Conservation (phyloP, 2,888 invertebrate species). For the Orthosia gothica region DNA sequence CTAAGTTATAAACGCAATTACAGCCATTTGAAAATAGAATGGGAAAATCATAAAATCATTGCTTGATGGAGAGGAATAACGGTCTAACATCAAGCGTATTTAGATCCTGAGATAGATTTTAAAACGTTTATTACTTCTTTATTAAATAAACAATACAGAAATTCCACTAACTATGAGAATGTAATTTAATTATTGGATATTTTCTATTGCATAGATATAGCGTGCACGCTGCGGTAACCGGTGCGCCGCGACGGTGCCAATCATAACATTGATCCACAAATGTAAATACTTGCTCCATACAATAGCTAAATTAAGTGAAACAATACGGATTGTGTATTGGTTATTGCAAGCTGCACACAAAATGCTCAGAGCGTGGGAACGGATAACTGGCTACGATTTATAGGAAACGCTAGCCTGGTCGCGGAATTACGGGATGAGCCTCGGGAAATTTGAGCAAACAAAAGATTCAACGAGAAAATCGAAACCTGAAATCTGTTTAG, state of each 20-base stretch:
- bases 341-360: conserved; percentile 86
- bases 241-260: conserved; percentile 65
- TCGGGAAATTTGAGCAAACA: conserved; percentile 79
- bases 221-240: conserved; percentile 54
- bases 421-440: conserved; percentile 79
- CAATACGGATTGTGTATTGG: conserved; percentile 90
- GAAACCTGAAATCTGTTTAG: conserved; percentile 63
- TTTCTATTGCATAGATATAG: conserved; percentile 59
- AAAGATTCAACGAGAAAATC: conserved; percentile 72
- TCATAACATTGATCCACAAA: conserved; percentile 80
- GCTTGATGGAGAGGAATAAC: conserved; percentile 59
- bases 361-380: conserved; percentile 89
- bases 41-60: conserved; percentile 73
- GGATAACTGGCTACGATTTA: conserved; percentile 81
- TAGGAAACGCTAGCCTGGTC: conserved; percentile 80
- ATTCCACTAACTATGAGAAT: conserved; percentile 62
- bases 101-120: conserved; percentile 58
- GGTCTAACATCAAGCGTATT: conserved; percentile 51
- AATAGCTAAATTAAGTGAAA: conserved; percentile 90
- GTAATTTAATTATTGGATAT: conserved; percentile 54
- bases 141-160: conserved; percentile 63
- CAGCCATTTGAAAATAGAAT: conserved; percentile 74
- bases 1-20: conserved; percentile 77
- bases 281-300: conserved; percentile 87
- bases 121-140: conserved; percentile 59